Evolutionary conservation across 2,113 vertebrate genomes (phyloP).

Genomic region (Chroicocephalus ridibundus): DNA sequence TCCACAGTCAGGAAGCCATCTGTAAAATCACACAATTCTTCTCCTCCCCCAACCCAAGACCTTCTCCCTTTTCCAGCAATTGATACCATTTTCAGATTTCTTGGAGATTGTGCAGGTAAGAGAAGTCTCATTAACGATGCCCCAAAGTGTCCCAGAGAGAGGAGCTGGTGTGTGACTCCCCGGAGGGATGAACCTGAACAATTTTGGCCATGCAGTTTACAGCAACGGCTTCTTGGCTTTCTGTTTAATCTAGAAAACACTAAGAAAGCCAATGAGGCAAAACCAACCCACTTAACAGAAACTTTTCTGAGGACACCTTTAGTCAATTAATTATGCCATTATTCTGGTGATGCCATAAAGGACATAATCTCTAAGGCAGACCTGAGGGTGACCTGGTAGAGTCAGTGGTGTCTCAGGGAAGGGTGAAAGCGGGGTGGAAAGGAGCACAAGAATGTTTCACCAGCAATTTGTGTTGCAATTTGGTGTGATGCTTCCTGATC

Average conservation of each 20-base stretch:
- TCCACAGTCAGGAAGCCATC: neutral
- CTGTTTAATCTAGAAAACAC: neutral
- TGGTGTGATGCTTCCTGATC: neutral
- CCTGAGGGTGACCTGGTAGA: neutral
- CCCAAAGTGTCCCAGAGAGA: neutral
- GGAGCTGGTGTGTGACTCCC: neutral
- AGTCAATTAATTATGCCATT: accelerated
- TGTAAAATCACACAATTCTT: neutral
- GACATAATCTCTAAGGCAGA: neutral
- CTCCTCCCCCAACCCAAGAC: neutral
- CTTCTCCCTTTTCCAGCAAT: neutral
- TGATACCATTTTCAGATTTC: accelerated
- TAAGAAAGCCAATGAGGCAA: neutral
- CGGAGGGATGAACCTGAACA: accelerated
- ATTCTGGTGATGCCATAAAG: neutral
- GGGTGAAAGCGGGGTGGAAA: neutral
- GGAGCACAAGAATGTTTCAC: neutral
- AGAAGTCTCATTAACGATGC: neutral
- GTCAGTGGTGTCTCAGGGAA: neutral
- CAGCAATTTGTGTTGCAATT: neutral
- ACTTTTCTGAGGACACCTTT: neutral
- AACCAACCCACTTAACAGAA: neutral
- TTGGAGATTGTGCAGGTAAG: accelerated
- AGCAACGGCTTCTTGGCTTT: neutral
- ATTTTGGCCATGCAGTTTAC: neutral